These are phyloP conservation scores for Eutrigla gurnardus DNA, from an alignment of 2,797 vertebrate species.

Conservation along the genomic window DNA sequence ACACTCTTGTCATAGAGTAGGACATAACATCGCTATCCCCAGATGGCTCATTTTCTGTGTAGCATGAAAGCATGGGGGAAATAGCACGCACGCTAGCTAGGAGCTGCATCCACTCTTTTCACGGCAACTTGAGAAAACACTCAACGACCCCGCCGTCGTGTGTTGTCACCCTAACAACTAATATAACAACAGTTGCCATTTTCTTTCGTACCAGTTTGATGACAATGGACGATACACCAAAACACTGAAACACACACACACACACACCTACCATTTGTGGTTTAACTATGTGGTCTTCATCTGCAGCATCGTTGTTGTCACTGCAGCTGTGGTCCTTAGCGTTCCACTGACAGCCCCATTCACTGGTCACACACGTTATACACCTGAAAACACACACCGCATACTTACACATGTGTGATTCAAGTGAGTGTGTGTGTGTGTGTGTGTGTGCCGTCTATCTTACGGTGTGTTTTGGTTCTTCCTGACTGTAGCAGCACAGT, in stretches of 20 bases:
- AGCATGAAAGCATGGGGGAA: too few species aligned
- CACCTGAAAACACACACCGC: conserved; percentile 83
- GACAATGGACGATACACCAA: background rate
- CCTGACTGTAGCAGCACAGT: conserved; percentile 90
- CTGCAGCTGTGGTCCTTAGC: conserved; percentile 82
- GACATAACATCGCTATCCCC: too few species aligned
- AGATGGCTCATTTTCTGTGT: too few species aligned
- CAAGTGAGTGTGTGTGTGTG: background rate
- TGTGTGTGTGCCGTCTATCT: conserved; percentile 69
- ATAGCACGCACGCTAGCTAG: too few species aligned
- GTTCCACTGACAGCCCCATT: conserved; percentile 95
- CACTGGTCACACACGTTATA: conserved; percentile 91
- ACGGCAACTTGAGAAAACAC: too few species aligned
- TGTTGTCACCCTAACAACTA: too few species aligned
- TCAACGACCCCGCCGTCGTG: too few species aligned
- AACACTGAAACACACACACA: background rate
- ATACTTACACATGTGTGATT: background rate
- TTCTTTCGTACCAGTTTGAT: too few species aligned
- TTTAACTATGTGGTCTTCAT: conserved; percentile 79
- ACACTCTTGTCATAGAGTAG: too few species aligned
- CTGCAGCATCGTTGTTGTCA: conserved; percentile 66
- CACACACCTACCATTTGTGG: conserved; percentile 84
- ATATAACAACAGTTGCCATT: too few species aligned
- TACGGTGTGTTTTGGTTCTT: conserved; percentile 91
- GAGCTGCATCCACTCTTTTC: too few species aligned